Evolutionary conservation across 2,797 vertebrate species (phyloP), one percentile per base, ranked within the genome.

Genomic region (Australoheros facetus): DNA sequence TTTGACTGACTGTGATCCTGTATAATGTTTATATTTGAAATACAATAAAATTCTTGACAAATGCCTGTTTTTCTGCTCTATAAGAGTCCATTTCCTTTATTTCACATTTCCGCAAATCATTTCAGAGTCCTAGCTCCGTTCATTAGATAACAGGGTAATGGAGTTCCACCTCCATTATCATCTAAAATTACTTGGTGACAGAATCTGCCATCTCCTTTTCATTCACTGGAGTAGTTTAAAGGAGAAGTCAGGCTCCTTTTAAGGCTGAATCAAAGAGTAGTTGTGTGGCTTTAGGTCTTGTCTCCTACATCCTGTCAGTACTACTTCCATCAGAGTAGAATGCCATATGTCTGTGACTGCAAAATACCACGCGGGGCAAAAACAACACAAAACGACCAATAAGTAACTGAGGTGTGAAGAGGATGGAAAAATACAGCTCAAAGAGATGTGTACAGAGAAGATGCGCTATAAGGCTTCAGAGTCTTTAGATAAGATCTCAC

Each of bases 201-300:
- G 59, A 73, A 89, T 90, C 87, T 90, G 84, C 59, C 88, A 85
- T 82, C 88, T 82, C 79, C 32, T 81, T 77, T 53, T 93, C 83
- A 91, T 90, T 87, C 57, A 74, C 16, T 1, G 30, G 5, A 37
- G 64, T 59, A 78, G 78, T 75, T 77, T 81, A 82, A 73, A 86
- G 78, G 83, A 55, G 56, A 87, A 56, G 23, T 57, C 32, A 60
- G 45, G 69, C 73, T 28, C 34, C 4, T 21, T 64, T 74, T 57
- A 72, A 73, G 57, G 48, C 56, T 28, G 7, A 69, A 17, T 53
- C 45, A 69, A 34, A 32, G 7, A 34, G n/a, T 1, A 23, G 54
- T 34, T 54, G 48, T 16, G 32, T 81, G 75, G 79, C 62, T 78
- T 71, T 32, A 28, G 23, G 57, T 73, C 55, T 59, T 5, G 30